Conservation (phyloP, 2,113 vertebrate species). For the Cyphomyrus discorhynchus region DNA sequence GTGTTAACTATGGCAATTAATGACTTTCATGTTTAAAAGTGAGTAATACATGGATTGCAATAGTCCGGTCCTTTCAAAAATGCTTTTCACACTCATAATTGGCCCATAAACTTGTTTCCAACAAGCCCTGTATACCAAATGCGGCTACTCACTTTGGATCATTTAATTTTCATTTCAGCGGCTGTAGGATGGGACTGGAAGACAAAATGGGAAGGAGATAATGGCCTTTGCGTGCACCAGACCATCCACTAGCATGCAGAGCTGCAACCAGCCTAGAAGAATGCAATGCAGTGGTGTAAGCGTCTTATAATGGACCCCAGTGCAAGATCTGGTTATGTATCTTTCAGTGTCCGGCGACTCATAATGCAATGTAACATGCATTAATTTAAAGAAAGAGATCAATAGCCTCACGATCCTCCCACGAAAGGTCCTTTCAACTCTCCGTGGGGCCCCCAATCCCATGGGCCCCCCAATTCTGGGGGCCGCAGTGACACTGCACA, state of each 20-base stretch:
- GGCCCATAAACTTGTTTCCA: neutral
- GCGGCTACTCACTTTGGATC: neutral
- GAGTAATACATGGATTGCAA: neutral
- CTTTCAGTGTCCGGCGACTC: neutral
- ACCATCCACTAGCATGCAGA: neutral
- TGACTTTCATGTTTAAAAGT: neutral
- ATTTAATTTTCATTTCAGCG: neutral
- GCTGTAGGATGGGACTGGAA: neutral
- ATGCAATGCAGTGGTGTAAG: neutral
- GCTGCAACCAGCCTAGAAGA: neutral
- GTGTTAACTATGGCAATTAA: too few species aligned
- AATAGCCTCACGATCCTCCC: neutral
- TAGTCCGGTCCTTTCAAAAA: neutral
- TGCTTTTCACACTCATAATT: neutral
- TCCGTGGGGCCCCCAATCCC: neutral
- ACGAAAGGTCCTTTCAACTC: neutral
- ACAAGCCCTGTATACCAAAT: neutral
- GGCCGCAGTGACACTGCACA: neutral
- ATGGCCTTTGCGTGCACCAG: neutral
- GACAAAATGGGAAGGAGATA: neutral
- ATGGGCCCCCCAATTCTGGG: neutral
- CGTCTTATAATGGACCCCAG: neutral
- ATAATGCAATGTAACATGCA: neutral
- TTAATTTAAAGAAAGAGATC: neutral
- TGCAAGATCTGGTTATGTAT: neutral